These are phyloP conservation scores for Dryobotodes eremita DNA, from an alignment of 2,888 invertebrate genomes.

Conservation along the genomic window DNA sequence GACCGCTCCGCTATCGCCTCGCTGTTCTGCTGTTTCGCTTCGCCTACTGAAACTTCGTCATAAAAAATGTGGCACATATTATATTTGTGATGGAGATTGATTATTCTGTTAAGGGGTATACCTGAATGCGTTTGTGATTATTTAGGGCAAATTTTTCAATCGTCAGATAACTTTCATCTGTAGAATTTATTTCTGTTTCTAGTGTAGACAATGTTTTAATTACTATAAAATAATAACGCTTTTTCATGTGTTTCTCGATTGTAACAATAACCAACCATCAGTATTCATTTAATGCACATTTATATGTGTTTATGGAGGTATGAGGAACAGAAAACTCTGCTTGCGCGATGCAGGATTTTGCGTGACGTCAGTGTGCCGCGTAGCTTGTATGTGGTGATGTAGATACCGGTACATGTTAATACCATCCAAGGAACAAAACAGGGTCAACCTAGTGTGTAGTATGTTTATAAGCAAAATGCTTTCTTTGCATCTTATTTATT, in stretches of 20 bases:
- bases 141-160: background rate
- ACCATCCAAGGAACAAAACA: too few species aligned
- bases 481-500: too few species aligned
- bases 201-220: background rate
- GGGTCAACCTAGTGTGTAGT: too few species aligned
- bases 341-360: too few species aligned
- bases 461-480: too few species aligned
- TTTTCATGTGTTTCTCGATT: background rate
- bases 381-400: too few species aligned
- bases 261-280: background rate
- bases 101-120: conserved; percentile 72
- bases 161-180: too few species aligned
- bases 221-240: background rate
- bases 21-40: conserved; percentile 31
- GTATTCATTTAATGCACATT: background rate
- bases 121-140: background rate
- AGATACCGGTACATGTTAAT: too few species aligned
- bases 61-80: conserved; percentile 73
- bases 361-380: too few species aligned
- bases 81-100: conserved; percentile 76
- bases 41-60: conserved; percentile 41
- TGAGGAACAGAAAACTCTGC: too few species aligned
- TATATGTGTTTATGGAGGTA: too few species aligned
- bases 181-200: background rate
- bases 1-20: conserved; percentile 43